phyloP scores from a whole-genome alignment of 1,140 invertebrate genomes.

The Asbolus verrucosus region DNA sequence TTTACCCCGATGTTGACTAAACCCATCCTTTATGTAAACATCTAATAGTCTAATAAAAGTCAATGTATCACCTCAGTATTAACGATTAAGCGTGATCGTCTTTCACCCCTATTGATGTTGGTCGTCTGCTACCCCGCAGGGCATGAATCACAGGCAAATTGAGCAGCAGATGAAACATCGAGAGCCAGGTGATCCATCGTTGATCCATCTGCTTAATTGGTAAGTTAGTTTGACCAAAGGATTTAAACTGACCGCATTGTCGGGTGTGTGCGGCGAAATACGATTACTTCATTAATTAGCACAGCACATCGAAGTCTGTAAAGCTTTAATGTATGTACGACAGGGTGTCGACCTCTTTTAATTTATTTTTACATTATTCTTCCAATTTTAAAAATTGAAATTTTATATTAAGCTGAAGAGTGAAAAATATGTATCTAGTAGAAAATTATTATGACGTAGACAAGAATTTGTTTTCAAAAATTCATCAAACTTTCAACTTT shows the following conservation, averaged over 20 bases:
- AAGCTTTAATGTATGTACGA: too few relatives aligned
- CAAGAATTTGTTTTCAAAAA: too few relatives aligned
- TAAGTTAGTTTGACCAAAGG: constrained; percentile 33
- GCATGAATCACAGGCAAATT: constrained; percentile 49
- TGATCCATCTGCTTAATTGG: constrained; percentile 51
- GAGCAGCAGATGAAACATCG: constrained; percentile 45
- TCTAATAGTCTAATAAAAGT: constrained; percentile 42
- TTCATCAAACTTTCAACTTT: too few relatives aligned
- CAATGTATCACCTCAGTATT: constrained; percentile 42
- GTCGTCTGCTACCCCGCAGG: constrained; percentile 20
- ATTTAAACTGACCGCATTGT: constrained; percentile 12
- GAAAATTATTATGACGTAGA: too few relatives aligned
- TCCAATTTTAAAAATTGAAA: too few relatives aligned
- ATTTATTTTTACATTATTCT: too few relatives aligned
- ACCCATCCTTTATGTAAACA: constrained; percentile 36
- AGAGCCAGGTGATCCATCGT: constrained; percentile 43
- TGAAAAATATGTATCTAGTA: too few relatives aligned
- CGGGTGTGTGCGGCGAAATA: background rate
- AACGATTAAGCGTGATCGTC: constrained; percentile 36
- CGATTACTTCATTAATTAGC: background rate
- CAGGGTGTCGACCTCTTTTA: too few relatives aligned
- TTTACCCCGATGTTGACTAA: constrained; percentile 9
- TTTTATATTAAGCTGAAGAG: too few relatives aligned
- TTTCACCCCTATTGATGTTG: constrained; percentile 17
- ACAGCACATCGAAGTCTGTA: too few relatives aligned